phyloP scores from a whole-genome alignment of 2,113 vertebrate genomes.

The Neopipo cinnamomea region DNA sequence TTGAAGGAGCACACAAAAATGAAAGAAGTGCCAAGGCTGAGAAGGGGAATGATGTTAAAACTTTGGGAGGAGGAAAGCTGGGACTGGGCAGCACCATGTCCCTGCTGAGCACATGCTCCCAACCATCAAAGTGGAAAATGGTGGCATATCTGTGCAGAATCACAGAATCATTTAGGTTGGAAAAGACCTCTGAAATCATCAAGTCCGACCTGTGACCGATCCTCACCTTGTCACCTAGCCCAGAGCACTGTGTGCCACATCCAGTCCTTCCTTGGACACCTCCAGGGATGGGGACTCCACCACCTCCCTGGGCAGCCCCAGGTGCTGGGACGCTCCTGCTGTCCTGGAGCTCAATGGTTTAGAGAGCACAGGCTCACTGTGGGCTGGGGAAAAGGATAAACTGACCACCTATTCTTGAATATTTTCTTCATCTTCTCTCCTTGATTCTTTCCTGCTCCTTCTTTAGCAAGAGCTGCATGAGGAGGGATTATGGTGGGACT shows the following conservation, averaged over 20 bases:
- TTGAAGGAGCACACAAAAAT: not conserved
- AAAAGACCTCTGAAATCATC: not conserved
- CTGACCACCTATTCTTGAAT: not conserved
- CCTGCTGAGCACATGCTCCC: not conserved
- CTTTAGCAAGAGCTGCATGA: not conserved
- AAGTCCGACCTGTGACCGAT: not conserved
- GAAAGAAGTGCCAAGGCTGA: not conserved
- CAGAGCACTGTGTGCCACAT: not conserved
- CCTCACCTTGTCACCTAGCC: not conserved
- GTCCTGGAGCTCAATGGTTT: not conserved
- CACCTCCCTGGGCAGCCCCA: not conserved
- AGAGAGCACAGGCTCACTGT: not conserved
- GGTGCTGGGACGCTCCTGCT: not conserved
- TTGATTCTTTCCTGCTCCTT: not conserved
- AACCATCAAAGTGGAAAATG: not conserved
- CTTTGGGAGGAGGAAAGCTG: not conserved
- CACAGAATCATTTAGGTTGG: not conserved
- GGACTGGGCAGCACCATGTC: not conserved
- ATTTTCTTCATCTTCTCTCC: not conserved
- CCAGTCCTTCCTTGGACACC: not conserved
- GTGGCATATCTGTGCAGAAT: not conserved
- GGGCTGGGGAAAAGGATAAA: not conserved
- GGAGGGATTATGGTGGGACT: not conserved
- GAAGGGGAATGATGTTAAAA: not conserved
- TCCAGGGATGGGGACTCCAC: not conserved